Base-by-base conservation (phyloP, 2,113 vertebrate genomes). In the Stomatorhinus ivindoensis region DNA sequence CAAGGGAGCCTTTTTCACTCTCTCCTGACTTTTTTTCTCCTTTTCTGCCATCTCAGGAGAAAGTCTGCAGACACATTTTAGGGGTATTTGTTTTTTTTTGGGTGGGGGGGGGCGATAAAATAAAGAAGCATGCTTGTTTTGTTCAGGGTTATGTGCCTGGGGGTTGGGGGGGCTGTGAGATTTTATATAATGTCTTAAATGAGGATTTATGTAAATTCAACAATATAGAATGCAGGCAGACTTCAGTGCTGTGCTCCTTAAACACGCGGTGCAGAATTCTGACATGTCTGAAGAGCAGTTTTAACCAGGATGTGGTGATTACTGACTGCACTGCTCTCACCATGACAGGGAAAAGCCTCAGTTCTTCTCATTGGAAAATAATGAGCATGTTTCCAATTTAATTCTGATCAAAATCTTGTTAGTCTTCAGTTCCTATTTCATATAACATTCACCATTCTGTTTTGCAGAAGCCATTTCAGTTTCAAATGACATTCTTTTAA, bases 221-320 rank as follows among this genome's bases (percentile, higher is more conserved):
- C 53, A 91, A 90, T 86, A 88, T 86, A 88, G 92, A 93, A 92
- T 94, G 93, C 92, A 88, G 94, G 92, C 86, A 94, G 93, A 94
- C 93, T 91, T 93, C 91, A 93, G 90, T 91, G 89, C 89, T 90
- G 92, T 85, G 88, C 88, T 93, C 69, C 39, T 91, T 87, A 80
- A 83, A 39, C 76, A 35, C 21, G 47, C 1, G 73, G 47, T 90
- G 87, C 92, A 93, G 92, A 89, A 53, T 91, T 90, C 92, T 87
- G 94, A 89, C 91, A 89, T 94, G 92, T 95, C 88, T 15, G 27
- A 89, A 15, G 53, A 88, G 42, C 91, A 90, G 91, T 92, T 93
- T 93, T 94, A 94, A 94, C 94, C 94, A 95, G 92, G 87, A 88
- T 46, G 39, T 46, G n/a, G 13, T 27, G 48, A 87, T 31, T 53